Evolutionary conservation across 2,888 invertebrate genomes (phyloP).

Genomic region (Pristionchus arcanus): DNA sequence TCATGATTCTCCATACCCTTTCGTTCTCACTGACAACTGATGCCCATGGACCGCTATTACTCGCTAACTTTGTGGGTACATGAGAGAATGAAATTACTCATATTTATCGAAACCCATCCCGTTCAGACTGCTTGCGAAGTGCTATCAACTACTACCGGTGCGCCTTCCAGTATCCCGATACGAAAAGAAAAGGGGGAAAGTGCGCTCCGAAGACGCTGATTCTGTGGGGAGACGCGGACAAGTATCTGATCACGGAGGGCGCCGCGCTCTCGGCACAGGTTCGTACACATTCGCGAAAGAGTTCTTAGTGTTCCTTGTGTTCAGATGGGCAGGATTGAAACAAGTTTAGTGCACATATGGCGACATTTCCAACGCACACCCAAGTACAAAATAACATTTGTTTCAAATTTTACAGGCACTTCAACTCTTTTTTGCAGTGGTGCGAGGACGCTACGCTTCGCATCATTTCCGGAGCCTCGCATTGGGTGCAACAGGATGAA

Average conservation of each 20-base stretch:
- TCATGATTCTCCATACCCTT: no score
- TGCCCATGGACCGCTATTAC: no score
- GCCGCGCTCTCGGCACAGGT: conserved; percentile 84
- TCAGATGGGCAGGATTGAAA: no score
- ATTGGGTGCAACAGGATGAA: conserved; percentile 87
- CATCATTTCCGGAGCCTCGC: conserved; percentile 85
- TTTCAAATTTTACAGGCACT: no score
- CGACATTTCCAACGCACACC: no score
- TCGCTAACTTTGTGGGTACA: no score
- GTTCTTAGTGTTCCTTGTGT: no score
- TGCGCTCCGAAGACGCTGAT: conserved; percentile 69
- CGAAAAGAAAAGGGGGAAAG: neutral
- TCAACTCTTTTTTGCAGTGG: neutral
- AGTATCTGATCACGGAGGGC: conserved; percentile 83
- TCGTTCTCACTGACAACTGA: no score
- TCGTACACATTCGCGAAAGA: neutral
- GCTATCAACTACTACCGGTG: conserved; percentile 86
- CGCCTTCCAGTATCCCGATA: conserved; percentile 78
- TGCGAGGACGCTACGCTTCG: conserved; percentile 82
- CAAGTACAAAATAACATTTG: no score
- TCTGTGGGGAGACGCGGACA: conserved; percentile 83
- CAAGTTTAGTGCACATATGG: no score
- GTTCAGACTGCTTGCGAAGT: conserved; percentile 86
- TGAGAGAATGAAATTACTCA: neutral
- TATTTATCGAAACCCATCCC: no score